Evolutionary conservation across 2,888 invertebrate species (phyloP).

Genomic region (Orgyia antiqua): DNA sequence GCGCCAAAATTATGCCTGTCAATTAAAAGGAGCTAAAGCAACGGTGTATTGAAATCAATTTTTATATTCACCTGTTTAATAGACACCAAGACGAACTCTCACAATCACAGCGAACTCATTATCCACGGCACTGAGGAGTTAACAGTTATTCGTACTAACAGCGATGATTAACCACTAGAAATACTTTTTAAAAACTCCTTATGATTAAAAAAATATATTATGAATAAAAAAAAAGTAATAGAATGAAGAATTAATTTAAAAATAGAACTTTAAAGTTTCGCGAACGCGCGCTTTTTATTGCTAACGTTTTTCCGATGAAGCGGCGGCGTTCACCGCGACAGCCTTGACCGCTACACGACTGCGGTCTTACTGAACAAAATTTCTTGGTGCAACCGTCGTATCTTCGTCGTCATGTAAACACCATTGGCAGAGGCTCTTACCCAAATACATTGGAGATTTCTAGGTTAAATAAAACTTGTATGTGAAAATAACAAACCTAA

Average conservation of each 20-base stretch:
- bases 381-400: conserved; percentile 45
- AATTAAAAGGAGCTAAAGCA: conserved; percentile 34
- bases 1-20: conserved; percentile 25
- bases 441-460: conserved; percentile 30
- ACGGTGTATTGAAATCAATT: conserved; percentile 45
- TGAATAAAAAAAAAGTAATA: conserved; percentile 17
- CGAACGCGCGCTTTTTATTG: conserved; percentile 64
- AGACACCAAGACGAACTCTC: conserved; percentile 56
- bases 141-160: conserved; percentile 68
- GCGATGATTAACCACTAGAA: conserved; percentile 44
- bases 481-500: conserved; percentile 3
- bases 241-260: conserved; percentile 14
- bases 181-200: conserved; percentile 13
- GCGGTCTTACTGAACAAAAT: conserved; percentile 59
- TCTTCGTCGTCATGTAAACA: conserved; percentile 55
- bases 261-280: conserved; percentile 35
- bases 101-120: conserved; percentile 72
- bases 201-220: conserved; percentile 10
- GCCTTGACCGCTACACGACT: conserved; percentile 72
- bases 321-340: conserved; percentile 45
- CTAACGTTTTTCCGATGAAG: conserved; percentile 37
- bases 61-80: conserved; percentile 70
- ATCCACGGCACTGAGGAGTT: conserved; percentile 62
- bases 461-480: conserved; percentile 19
- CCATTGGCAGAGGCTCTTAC: conserved; percentile 27